Conservation (phyloP, 1,140 invertebrate genomes). For the Mesaphorura yosii region DNA sequence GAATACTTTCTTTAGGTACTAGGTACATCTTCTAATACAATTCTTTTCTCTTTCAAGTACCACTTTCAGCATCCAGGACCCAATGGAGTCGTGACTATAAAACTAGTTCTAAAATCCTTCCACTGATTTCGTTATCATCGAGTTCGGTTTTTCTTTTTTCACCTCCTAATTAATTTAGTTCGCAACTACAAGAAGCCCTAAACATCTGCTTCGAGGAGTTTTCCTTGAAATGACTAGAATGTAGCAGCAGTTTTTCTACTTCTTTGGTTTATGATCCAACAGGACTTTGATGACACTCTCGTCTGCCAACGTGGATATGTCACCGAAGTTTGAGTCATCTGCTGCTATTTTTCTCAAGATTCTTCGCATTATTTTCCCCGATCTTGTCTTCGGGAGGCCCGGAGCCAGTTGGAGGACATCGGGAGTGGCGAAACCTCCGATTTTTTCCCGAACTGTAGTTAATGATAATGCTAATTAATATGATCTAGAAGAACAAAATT, state of each 20-base stretch:
- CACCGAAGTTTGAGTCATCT: constrained; percentile 66
- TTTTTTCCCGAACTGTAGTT: constrained; percentile 66
- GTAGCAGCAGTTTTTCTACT: too few species aligned
- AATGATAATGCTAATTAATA: constrained; percentile 11
- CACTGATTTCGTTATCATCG: neutral
- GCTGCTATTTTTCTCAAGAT: constrained; percentile 85
- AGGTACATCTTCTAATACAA: too few species aligned
- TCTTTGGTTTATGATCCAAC: constrained; percentile 52
- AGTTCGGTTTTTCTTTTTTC: neutral
- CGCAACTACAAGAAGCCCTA: neutral
- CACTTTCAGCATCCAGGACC: too few species aligned
- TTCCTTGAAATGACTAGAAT: too few species aligned
- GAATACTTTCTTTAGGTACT: too few species aligned
- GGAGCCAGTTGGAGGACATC: constrained; percentile 87
- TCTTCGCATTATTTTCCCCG: constrained; percentile 95
- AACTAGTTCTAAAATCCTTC: constrained; percentile 1
- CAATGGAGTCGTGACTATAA: too few species aligned
- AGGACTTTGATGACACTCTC: constrained; percentile 67
- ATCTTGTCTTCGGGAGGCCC: constrained; percentile 87
- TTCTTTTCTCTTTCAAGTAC: too few species aligned
- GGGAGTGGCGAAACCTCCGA: constrained; percentile 91
- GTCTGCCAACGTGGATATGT: constrained; percentile 54
- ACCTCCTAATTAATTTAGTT: neutral
- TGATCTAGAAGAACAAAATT: constrained; percentile 1
- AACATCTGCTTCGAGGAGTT: too few species aligned